phyloP scores from a whole-genome alignment of 2,888 invertebrate genomes.

The Polia nebulosa region DNA sequence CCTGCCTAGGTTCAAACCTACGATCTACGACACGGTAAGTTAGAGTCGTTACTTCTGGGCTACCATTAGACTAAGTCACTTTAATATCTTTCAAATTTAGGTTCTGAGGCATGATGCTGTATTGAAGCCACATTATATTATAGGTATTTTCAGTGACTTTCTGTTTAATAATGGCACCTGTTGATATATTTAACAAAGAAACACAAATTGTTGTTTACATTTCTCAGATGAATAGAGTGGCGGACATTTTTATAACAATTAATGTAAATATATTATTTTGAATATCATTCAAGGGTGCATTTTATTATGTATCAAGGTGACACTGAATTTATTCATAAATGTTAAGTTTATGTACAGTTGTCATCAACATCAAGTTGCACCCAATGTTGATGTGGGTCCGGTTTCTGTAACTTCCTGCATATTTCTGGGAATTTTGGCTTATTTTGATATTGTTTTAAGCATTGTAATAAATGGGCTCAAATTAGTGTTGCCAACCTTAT shows the following conservation, averaged over 20 bases:
- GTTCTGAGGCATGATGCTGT: too few species aligned
- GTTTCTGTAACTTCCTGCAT: neutral
- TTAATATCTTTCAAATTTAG: too few species aligned
- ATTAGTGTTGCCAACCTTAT: too few species aligned
- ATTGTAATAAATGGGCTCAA: too few species aligned
- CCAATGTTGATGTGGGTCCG: conserved; percentile 5
- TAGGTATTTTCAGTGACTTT: neutral
- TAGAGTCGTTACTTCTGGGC: too few species aligned
- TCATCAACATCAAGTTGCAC: neutral
- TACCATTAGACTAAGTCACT: too few species aligned
- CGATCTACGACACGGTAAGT: too few species aligned
- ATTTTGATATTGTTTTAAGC: too few species aligned
- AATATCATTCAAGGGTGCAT: conserved; percentile 54
- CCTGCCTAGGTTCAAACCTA: too few species aligned
- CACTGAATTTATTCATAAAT: conserved; percentile 31
- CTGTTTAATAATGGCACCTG: neutral
- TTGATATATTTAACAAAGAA: neutral
- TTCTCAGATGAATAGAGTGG: conserved; percentile 6
- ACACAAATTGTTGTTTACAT: conserved; percentile 32
- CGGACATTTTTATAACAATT: conserved; percentile 40
- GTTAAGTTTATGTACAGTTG: conserved; percentile 3
- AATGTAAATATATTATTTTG: conserved; percentile 43
- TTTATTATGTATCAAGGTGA: conserved; percentile 42
- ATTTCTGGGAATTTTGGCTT: too few species aligned
- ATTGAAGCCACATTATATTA: neutral